Conservation (phyloP, 2,113 vertebrate genomes). For the Tapirus terrestris region DNA sequence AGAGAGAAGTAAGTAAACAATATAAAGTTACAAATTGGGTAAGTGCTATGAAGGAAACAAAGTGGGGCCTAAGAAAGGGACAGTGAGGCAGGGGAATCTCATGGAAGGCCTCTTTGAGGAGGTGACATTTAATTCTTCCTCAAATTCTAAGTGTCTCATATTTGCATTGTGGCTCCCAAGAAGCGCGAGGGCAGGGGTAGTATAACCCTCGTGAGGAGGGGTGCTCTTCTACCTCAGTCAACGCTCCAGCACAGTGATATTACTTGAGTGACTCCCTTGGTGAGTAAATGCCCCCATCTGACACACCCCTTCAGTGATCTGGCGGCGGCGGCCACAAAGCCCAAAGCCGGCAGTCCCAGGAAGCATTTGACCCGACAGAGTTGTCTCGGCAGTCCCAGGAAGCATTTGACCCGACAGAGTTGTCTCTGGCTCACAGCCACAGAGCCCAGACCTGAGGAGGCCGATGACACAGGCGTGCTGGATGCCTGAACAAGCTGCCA, state of each 20-base stretch:
- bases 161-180: not conserved
- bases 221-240: not conserved
- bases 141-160: not conserved
- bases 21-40: not conserved
- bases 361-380: not conserved
- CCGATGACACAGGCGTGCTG: not conserved
- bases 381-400: not conserved
- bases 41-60: not conserved
- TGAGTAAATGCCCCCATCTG: not conserved
- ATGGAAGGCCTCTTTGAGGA: not conserved
- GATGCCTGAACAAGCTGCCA: not conserved
- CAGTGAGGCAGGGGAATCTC: not conserved
- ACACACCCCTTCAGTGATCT: not conserved
- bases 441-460: not conserved
- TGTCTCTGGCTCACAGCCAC: not conserved
- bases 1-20: not conserved
- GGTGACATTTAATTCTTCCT: not conserved
- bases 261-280: not conserved
- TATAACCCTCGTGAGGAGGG: not conserved
- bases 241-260: not conserved
- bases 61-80: not conserved
- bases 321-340: not conserved
- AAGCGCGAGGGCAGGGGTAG: not conserved
- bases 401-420: not conserved
- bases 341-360: not conserved